These are phyloP conservation scores for Reticulitermes speratus DNA, from an alignment of 1,140 invertebrate genomes.

Conservation along the genomic window DNA sequence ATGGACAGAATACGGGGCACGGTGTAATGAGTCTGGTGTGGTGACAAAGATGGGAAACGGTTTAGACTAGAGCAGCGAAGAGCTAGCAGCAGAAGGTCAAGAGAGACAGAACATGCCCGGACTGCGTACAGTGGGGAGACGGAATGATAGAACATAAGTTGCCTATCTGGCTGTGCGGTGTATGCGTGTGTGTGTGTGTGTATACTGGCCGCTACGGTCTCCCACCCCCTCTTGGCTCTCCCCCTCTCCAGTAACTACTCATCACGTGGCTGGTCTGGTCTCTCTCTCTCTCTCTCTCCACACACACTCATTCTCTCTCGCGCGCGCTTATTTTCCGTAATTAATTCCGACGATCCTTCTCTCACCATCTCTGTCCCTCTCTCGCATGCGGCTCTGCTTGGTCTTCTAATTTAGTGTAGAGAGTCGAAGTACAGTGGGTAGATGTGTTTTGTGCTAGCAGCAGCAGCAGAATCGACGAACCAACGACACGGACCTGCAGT, in stretches of 20 bases:
- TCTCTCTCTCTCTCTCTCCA: not conserved
- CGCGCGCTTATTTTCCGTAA: slow-evolving; percentile 28
- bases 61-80: not conserved
- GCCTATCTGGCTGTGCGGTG: not conserved
- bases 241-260: slow-evolving; percentile 10
- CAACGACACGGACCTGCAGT: not conserved
- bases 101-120: too few relatives aligned
- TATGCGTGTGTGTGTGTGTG: not conserved
- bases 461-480: not conserved
- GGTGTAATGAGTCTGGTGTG: not conserved
- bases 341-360: slow-evolving; percentile 23
- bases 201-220: not conserved
- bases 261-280: not conserved
- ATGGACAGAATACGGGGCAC: not conserved
- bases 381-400: slow-evolving; percentile 2
- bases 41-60: not conserved
- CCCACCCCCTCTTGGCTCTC: not conserved
- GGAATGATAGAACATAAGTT: not conserved
- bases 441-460: slow-evolving; percentile 13
- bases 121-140: not conserved
- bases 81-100: too few relatives aligned
- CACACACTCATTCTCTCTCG: not conserved
- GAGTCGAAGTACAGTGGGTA: not conserved
- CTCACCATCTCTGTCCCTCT: slow-evolving; percentile 18
- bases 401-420: slow-evolving; percentile 16